A percentile compares a stretch with the other conserved stretches of the same genome.
Evolutionary conservation across 2,113 vertebrate genomes (phyloP).

Genomic region (Ondatra zibethicus): DNA sequence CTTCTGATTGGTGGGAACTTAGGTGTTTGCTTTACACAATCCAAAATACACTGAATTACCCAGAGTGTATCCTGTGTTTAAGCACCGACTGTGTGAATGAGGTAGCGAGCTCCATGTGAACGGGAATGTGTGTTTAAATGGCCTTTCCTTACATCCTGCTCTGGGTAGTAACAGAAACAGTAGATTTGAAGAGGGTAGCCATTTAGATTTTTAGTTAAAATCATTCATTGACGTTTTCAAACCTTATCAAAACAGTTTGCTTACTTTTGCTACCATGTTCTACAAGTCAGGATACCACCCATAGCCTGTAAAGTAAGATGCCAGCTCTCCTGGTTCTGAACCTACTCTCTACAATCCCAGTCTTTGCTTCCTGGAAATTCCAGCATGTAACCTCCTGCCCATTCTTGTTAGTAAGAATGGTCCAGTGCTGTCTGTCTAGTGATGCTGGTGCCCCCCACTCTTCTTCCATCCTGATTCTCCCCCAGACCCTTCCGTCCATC

Average conservation of each 20-base stretch:
- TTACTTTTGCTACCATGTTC: background rate
- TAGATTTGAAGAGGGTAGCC: background rate
- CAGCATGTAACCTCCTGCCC: background rate
- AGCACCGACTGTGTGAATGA: background rate
- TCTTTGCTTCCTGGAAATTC: background rate
- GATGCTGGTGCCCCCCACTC: background rate
- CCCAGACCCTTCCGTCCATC: background rate
- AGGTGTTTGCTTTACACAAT: background rate
- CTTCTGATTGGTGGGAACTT: background rate
- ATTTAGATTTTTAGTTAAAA: constrained; percentile 44
- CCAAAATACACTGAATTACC: background rate
- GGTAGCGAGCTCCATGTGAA: too few species aligned
- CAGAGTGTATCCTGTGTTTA: background rate
- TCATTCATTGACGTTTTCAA: constrained; percentile 7
- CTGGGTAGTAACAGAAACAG: background rate
- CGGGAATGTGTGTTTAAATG: background rate
- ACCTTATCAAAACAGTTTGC: background rate
- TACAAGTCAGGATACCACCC: background rate
- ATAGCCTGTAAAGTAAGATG: background rate
- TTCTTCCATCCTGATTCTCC: background rate
- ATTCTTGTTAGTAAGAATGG: background rate
- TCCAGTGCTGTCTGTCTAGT: background rate
- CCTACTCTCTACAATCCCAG: background rate
- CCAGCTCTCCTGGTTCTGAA: background rate
- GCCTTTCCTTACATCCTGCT: background rate